Base-by-base conservation (phyloP, 1,140 invertebrate genomes). In the Eupeodes corollae region DNA sequence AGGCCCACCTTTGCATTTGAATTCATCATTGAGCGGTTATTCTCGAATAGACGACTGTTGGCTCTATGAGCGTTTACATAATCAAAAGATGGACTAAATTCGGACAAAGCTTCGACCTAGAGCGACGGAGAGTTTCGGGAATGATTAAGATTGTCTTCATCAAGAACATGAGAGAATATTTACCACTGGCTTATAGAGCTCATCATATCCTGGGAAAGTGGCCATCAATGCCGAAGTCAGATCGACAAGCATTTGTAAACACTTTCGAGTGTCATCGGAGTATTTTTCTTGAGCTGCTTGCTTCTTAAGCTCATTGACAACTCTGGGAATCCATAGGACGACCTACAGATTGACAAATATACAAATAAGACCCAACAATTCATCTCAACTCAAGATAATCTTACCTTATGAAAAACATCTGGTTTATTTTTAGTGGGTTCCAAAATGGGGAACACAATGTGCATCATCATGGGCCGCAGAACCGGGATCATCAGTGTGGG, bases 1-100 rank as follows among this genome's bases (percentile, higher is more conserved):
- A 93, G 70, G 0, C 90, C 89, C 8, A 85, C 79, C 69, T 83
- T 79, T 5, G 72, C 73, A 46, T 63, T 56, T 50, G 35, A 51
- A 19, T n/a, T 43, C 39, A 46, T 48, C 46, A 26, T 26, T 5
- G 21, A 26, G 8, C 21, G 21, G 8, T 26, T 26, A 8, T 26
- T 26, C 3, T 26, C 21, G 21, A 5, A 26, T 3, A 26, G 21
- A 5, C 21, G 21, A 26, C 21, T 26, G 8, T 26, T 26, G 3
- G 21, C 21, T 26, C 21, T 26, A 26, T 26, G 21, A 26, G 21
- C 19, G 16, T 18, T 18, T 41, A 12, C 6, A 12, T 11, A 18
- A 5, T 16, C 10, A 5, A 5, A 16, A 41, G 39, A 12, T 18
- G 12, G n/a, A 12, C 2, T 21, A 12, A 16, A 16, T 41, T 16